phyloP scores from a whole-genome alignment of 1,140 invertebrate species.

The Panagrolaimus sp. region DNA sequence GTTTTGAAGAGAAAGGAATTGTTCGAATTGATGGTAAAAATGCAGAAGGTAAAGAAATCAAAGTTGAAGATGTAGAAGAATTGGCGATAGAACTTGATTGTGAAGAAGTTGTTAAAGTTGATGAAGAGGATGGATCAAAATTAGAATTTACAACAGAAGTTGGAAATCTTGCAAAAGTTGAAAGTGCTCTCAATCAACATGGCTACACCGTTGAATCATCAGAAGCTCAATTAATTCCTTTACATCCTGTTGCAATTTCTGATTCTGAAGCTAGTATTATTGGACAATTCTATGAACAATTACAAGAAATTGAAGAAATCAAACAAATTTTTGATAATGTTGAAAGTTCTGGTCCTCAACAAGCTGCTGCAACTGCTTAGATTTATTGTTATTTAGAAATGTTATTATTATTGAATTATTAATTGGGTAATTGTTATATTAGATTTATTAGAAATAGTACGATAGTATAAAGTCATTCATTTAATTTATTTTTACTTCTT shows the following conservation, averaged over 20 bases:
- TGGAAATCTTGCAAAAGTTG: constrained; percentile 29
- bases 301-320: constrained; percentile 41
- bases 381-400: neutral
- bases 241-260: constrained; percentile 32
- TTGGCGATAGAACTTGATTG: constrained; percentile 50
- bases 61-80: constrained; percentile 47
- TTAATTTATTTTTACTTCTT: too few relatives aligned
- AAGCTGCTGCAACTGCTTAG: constrained; percentile 8
- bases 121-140: constrained; percentile 27
- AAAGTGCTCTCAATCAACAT: constrained; percentile 21
- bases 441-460: neutral
- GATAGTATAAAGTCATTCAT: too few relatives aligned
- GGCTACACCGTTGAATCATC: constrained; percentile 35
- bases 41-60: constrained; percentile 25
- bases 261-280: constrained; percentile 28
- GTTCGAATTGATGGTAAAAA: constrained; percentile 27
- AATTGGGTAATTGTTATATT: constrained; percentile 1
- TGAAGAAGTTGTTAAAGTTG: constrained; percentile 39
- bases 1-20: constrained; percentile 48
- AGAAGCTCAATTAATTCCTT: constrained; percentile 33
- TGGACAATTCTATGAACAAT: constrained; percentile 44
- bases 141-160: constrained; percentile 40
- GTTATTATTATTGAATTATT: neutral
- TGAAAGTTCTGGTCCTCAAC: constrained; percentile 13
- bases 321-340: constrained; percentile 50